Evolutionary conservation across 2,888 invertebrate genomes (phyloP), one percentile per base, ranked within the genome.

Genomic region (Himalopsyche anomala): DNA sequence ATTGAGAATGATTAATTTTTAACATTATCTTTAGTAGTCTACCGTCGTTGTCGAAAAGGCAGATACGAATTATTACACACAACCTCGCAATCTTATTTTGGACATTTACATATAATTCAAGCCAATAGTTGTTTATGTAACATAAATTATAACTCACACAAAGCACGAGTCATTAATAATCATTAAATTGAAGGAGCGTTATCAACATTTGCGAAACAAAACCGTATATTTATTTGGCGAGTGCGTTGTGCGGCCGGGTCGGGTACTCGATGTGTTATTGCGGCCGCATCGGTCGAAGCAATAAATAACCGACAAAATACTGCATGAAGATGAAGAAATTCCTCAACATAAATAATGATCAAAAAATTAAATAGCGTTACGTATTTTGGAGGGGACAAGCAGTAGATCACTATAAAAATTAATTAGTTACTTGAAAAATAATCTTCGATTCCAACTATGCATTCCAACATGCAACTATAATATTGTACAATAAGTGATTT

Each of bases 281-380:
- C 19, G 19, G 62, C n/a, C 28, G 19, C 19, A 19, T 62, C 11
- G 8, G 28, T 19, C 19, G 19, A 11, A 62, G 62, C 11, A 19
- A 62, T 62, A 62, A 62, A 62, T 62, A 62, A 62, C 28, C 19
- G 62, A 62, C 62, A 62, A 62, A 62, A 62, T 62, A 62, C 62
- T 62, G 62, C 62, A 62, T 62, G 19, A 28, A 62, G 19, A 62
- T 62, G 19, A 28, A 62, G 62, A 4, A 62, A 62, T n/a, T 28
- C 62, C 11, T 5, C 19, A 19, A 19, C 62, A 62, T 17, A 56
- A 56, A 56, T 56, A 56, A 56, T n/a, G 56, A 62, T 62, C 19
- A 19, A 4, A 19, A 1, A 62, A 19, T 62, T 19, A 51, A 62
- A 62, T 62, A 62, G 19, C 62, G 28, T 5, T 62, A 8, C 19